Conservation (phyloP, 2,797 vertebrate species). For the Sarcoramphus papa region DNA sequence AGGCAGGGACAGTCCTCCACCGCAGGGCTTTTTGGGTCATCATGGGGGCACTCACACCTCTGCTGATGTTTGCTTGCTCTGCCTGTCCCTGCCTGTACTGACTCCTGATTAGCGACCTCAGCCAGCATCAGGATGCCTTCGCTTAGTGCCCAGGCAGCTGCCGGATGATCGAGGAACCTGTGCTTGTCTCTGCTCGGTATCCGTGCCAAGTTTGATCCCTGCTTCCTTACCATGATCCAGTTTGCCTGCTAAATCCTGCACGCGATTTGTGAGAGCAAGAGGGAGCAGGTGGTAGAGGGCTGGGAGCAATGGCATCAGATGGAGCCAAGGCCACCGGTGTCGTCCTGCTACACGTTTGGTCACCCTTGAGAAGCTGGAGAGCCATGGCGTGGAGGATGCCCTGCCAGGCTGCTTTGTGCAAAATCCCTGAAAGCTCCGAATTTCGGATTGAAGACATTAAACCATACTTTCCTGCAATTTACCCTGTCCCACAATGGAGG, state of each 20-base stretch:
- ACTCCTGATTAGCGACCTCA: background rate
- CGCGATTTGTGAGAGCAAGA: background rate
- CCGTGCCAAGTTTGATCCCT: rapidly evolving
- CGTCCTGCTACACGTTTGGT: rapidly evolving
- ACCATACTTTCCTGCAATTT: background rate
- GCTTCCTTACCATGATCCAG: background rate
- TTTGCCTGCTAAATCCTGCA: background rate
- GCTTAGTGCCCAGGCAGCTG: background rate
- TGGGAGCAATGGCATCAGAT: background rate
- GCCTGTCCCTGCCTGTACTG: background rate
- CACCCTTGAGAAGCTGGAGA: background rate
- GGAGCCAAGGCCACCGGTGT: background rate
- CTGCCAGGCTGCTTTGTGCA: background rate
- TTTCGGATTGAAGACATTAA: background rate
- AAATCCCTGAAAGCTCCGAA: background rate
- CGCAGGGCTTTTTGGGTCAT: background rate
- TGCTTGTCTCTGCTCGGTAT: background rate
- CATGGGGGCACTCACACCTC: background rate
- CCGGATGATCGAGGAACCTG: background rate
- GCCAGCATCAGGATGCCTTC: background rate
- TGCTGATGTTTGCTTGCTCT: background rate
- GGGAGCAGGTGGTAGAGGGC: background rate
- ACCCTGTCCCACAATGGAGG: background rate
- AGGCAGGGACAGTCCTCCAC: background rate
- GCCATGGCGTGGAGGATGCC: rapidly evolving